Percentiles rank a stretch among this genome's conserved stretches.
Evolutionary conservation across 2,113 vertebrate genomes (phyloP).

Genomic region (Narcine bancroftii): DNA sequence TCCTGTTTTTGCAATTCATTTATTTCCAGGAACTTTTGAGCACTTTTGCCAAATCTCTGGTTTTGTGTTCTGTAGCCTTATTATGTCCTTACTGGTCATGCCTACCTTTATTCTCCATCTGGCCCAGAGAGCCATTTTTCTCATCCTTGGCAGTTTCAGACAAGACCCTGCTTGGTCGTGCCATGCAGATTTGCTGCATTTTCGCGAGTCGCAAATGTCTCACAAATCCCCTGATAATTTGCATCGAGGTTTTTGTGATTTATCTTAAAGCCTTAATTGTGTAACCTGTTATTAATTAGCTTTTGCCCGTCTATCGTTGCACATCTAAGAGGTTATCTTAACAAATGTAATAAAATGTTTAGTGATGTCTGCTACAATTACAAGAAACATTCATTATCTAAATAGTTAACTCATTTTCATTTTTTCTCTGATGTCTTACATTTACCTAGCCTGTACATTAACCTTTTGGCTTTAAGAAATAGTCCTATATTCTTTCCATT

Average conservation of each 20-base stretch:
- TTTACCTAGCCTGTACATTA: not conserved
- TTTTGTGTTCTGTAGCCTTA: too few species aligned
- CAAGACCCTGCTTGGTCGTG: too few species aligned
- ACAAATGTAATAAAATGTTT: not conserved
- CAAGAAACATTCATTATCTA: not conserved
- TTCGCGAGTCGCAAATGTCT: not conserved
- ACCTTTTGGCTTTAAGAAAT: constrained; percentile 21
- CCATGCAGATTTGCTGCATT: too few species aligned
- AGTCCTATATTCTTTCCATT: constrained; percentile 6
- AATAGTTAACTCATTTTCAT: not conserved
- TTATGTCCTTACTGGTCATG: too few species aligned
- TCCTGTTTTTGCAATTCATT: too few species aligned
- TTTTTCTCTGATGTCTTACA: not conserved
- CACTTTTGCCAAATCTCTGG: too few species aligned
- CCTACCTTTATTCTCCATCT: too few species aligned
- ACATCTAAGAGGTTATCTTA: not conserved
- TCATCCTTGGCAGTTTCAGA: too few species aligned
- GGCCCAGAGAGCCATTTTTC: too few species aligned
- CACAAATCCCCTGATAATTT: not conserved
- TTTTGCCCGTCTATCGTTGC: not conserved
- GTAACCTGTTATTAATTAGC: not conserved
- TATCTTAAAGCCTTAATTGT: not conserved
- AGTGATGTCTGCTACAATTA: too few species aligned
- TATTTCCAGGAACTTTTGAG: too few species aligned
- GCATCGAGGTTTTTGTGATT: not conserved